phyloP scores from a whole-genome alignment of 2,888 invertebrate genomes.

The Papilio protenor region DNA sequence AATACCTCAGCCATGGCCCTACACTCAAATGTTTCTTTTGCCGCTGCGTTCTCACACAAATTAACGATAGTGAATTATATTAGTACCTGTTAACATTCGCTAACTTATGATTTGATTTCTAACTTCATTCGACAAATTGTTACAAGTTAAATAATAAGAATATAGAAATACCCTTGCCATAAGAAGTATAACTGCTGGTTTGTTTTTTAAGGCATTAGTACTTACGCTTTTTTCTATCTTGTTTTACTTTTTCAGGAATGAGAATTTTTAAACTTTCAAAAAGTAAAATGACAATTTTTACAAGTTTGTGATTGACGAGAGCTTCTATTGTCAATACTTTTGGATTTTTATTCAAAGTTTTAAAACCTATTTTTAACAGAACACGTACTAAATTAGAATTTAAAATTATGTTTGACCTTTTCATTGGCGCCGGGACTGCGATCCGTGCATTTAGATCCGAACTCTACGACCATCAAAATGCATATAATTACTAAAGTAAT shows the following conservation, averaged over 20 bases:
- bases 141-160: background rate
- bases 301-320: background rate
- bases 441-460: background rate
- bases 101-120: conserved; percentile 12
- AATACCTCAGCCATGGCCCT: conserved; percentile 51
- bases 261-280: too few relatives aligned
- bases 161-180: background rate
- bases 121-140: background rate
- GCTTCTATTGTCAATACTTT: background rate
- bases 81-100: conserved; percentile 26
- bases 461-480: background rate
- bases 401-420: conserved; percentile 16
- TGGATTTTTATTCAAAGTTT: background rate
- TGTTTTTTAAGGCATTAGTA: background rate
- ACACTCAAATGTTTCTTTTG: conserved; percentile 33
- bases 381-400: conserved; percentile 18
- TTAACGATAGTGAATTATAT: conserved; percentile 36
- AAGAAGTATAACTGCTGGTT: background rate
- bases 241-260: too few relatives aligned
- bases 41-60: conserved; percentile 48
- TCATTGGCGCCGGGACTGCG: conserved; percentile 2
- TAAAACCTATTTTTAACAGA: background rate
- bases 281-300: too few relatives aligned
- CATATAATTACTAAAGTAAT: background rate
- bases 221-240: too few relatives aligned